Base-by-base conservation (phyloP, 1,140 invertebrate species). In the Drosophila ambigua region DNA sequence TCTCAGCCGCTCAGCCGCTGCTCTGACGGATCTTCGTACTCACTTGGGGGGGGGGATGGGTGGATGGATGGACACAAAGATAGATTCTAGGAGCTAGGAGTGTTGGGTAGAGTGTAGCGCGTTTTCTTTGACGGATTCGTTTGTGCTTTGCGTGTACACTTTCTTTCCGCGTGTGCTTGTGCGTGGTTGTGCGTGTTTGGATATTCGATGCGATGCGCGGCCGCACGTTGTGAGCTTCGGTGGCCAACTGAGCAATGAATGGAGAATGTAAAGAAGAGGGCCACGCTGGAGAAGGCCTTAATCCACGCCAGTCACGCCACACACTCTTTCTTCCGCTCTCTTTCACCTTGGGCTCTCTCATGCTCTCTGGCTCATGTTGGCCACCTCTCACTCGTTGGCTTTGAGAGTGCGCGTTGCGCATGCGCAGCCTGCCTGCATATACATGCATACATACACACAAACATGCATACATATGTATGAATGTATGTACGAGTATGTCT, bases 161-260 rank as follows among this genome's bases (percentile, higher is more conserved):
- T 80, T 66, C 75, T 79, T 78, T 64, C 50, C 67, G 51, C 59
- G 66, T 69, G 64, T 65, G 64, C 57, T 39, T 3, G 35, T 39
- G 51, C 66, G 43, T 23, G 43, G 7, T 58, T 77, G 61, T 67
- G 28, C 58, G 71, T 63, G 49, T 64, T 67, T 74, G 11, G 35
- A 13, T 11, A 20, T 55, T 24, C 8, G 43, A 43, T 57, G 15
- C 59, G 60, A 52, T 49, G 45, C 65, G 79, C 83, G 64, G 80
- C 82, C 82, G 80, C 83, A 45, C 82, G 83, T 79, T 87, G 67
- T 50, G 71, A 87, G 63, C 63, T 87, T 79, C 50, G 66, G 62
- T 82, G 67, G 66, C 48, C 52, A 75, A 87, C 78, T 87, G 82
- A 82, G 53, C 23, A 24, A 20, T 20, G 20, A 20, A 1, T 39